phyloP scores from a whole-genome alignment of 1,140 invertebrate genomes.

The Dreissena polymorpha region DNA sequence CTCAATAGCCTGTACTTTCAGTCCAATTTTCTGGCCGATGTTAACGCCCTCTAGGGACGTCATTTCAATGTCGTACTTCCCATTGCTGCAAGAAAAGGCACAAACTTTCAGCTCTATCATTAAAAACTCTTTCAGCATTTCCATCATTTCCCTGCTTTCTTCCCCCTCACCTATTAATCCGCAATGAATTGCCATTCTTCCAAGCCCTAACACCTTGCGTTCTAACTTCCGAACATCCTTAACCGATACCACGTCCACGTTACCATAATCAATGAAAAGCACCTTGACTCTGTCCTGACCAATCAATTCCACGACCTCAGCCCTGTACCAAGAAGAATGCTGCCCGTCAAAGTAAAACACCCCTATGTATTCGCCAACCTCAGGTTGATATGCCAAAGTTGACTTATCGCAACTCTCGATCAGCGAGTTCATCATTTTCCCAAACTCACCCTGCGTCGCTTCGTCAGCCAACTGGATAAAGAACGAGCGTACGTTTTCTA shows the following conservation, averaged over 20 bases:
- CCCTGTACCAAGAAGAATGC: slow-evolving; percentile 64
- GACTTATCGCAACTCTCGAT: neutral
- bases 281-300: slow-evolving; percentile 41
- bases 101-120: slow-evolving; percentile 20
- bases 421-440: slow-evolving; percentile 30
- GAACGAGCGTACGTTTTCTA: slow-evolving; percentile 38
- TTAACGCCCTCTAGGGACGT: neutral
- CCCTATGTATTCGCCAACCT: slow-evolving; percentile 35
- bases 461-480: slow-evolving; percentile 43
- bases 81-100: slow-evolving; percentile 6
- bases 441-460: slow-evolving; percentile 5
- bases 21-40: slow-evolving; percentile 7
- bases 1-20: neutral
- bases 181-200: slow-evolving; percentile 33
- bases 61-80: slow-evolving; percentile 24
- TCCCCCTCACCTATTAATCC: neutral
- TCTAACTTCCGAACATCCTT: slow-evolving; percentile 45
- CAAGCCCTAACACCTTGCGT: slow-evolving; percentile 7
- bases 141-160: slow-evolving; percentile 18
- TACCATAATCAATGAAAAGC: slow-evolving; percentile 67
- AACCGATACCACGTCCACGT: slow-evolving; percentile 47
- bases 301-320: slow-evolving; percentile 41
- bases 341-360: slow-evolving; percentile 32
- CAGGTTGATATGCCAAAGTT: neutral
- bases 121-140: slow-evolving; percentile 13